Evolutionary conservation across 2,113 vertebrate species (phyloP).

Genomic region (Pteropus alecto): DNA sequence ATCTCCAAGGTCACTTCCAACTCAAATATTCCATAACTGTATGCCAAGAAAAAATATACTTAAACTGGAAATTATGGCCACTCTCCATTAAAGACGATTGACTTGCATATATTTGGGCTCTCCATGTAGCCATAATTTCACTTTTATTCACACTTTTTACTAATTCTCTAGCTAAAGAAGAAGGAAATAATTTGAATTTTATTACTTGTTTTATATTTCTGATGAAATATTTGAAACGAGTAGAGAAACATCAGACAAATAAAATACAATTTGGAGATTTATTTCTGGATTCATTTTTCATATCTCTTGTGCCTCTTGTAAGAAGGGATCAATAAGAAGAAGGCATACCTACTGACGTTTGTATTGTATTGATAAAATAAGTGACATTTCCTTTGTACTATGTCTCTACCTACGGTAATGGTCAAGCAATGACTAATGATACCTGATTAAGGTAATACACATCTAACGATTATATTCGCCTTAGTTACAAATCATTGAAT

Average conservation of each 20-base stretch:
- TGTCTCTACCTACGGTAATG: not conserved
- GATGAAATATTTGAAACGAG: not conserved
- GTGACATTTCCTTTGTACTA: not conserved
- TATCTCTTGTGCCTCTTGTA: not conserved
- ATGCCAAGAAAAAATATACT: not conserved
- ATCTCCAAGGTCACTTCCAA: not conserved
- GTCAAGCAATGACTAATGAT: not conserved
- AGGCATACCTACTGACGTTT: not conserved
- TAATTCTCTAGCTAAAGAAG: not conserved
- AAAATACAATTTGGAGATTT: not conserved
- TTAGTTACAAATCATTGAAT: not conserved
- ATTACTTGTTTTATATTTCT: constrained; percentile 10
- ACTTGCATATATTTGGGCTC: not conserved
- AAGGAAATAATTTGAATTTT: not conserved
- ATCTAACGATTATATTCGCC: not conserved
- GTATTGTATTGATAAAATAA: not conserved
- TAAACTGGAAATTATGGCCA: not conserved
- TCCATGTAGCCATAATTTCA: not conserved
- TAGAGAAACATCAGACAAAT: not conserved
- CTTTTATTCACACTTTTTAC: not conserved
- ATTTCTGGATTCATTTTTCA: not conserved
- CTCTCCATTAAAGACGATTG: not conserved
- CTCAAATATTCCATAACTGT: not conserved
- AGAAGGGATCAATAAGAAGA: not conserved
- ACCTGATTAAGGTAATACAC: not conserved